Evolutionary conservation across 2,888 invertebrate genomes (phyloP), one percentile per base, ranked within the genome.

Genomic region (Cataglyphis rosenhaueri): DNA sequence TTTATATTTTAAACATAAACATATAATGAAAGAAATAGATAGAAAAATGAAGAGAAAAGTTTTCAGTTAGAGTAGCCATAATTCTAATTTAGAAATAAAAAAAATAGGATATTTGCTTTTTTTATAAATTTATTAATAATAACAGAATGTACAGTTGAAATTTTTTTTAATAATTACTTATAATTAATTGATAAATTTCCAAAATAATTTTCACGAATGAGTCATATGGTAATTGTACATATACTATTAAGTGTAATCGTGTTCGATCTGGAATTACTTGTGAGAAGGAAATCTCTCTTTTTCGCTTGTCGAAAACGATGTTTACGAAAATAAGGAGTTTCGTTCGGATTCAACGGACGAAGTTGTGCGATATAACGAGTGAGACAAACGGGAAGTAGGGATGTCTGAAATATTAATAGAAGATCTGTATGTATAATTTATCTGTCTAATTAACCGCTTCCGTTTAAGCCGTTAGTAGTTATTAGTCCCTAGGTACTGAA

Each of bases 381-480:
- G 64, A 76, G 75, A 76, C 41, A 48, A 62, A 48, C 38, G 57
- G 29, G 66, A 21, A 68, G 64, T 25, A 44, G 65, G 73, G 84
- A 68, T 64, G 32, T 52, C 66, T 82, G 82, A 84, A 86, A 89
- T 89, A 89, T 89, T 89, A 89, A 90, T 89, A 89, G 89, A 89
- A 89, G 85, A 89, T 90, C 86, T 89, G 90, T 85, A 84, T 87
- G 48, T 52, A n/a, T 52, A 21, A 21, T 21, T 21, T n/a, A 8
- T 85, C 83, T 86, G 87, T 79, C 89, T 89, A 89, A 89, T 89
- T 89, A 90, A 89, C 85, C 84, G 89, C 89, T 90, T 89, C 89
- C 89, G 90, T 87, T 79, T 89, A 82, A 81, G 70, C 74, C 85
- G 75, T 66, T 66, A 71, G 83, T 85, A 76, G 79, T 82, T 57